These are phyloP conservation scores for Xiphorhynchus elegans DNA, from an alignment of 2,113 vertebrate species.

Conservation along the genomic window DNA sequence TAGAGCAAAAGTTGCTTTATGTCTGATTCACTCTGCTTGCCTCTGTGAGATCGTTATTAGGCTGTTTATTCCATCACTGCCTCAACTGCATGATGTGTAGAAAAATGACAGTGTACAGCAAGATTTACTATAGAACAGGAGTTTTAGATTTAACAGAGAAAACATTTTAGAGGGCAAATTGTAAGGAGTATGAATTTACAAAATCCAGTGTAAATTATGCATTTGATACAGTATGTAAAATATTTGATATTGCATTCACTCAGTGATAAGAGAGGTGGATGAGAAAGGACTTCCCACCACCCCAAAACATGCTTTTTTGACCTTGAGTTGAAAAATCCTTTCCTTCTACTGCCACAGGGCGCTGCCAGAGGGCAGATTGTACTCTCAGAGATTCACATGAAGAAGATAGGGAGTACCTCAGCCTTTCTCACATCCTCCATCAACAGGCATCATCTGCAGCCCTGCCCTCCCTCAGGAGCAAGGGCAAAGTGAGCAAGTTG, in stretches of 20 bases:
- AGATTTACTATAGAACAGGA: neutral
- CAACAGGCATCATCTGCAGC: too few relatives aligned
- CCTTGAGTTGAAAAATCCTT: neutral
- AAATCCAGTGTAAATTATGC: too few relatives aligned
- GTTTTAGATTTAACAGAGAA: too few relatives aligned
- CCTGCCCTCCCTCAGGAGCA: neutral
- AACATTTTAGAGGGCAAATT: too few relatives aligned
- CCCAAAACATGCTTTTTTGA: neutral
- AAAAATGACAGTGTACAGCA: neutral
- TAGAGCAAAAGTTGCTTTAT: neutral
- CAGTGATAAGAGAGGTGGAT: neutral
- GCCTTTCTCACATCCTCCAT: neutral
- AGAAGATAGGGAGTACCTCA: neutral
- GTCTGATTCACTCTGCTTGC: neutral
- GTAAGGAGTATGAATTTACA: too few relatives aligned
- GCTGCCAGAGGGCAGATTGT: neutral
- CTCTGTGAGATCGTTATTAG: neutral
- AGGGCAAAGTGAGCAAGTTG: neutral
- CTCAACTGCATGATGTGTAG: neutral
- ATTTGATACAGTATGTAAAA: too few relatives aligned
- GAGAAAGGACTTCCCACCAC: neutral
- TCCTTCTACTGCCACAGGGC: neutral
- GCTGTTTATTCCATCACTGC: neutral
- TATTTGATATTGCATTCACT: neutral
- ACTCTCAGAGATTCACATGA: neutral